phyloP scores from a whole-genome alignment of 2,113 vertebrate species.

The Actinemys pallida region DNA sequence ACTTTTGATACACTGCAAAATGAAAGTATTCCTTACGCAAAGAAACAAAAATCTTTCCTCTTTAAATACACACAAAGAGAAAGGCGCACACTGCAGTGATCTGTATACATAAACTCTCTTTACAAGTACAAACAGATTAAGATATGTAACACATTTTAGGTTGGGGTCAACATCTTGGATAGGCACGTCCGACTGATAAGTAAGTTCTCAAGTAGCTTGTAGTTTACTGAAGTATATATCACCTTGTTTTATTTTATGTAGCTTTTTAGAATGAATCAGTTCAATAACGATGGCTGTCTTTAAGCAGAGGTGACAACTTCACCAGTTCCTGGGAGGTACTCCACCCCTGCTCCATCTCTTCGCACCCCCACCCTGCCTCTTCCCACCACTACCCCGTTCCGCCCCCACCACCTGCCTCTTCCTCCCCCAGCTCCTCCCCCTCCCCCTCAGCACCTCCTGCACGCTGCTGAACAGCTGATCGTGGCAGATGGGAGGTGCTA shows the following conservation, averaged over 20 bases:
- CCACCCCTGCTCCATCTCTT: no score
- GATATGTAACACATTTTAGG: neutral
- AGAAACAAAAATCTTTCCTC: conserved; percentile 36
- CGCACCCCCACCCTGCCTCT: no score
- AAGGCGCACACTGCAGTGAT: neutral
- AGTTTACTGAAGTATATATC: neutral
- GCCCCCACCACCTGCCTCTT: no score
- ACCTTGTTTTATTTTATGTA: neutral
- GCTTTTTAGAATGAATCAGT: neutral
- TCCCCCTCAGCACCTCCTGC: no score
- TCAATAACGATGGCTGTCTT: neutral
- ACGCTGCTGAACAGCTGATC: no score
- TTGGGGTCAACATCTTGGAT: neutral
- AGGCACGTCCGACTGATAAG: neutral
- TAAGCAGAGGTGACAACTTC: neutral
- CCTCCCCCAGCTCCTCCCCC: no score
- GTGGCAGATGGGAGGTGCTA: no score
- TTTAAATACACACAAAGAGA: conserved; percentile 17
- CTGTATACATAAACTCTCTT: neutral
- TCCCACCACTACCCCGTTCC: no score
- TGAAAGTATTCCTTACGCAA: conserved; percentile 45
- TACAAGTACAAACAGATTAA: conserved; percentile 15
- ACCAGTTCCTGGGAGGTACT: no score
- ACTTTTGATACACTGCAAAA: conserved; percentile 52
- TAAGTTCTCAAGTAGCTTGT: neutral